phyloP scores from a whole-genome alignment of 2,888 invertebrate species.

The Candidula unifasciata region DNA sequence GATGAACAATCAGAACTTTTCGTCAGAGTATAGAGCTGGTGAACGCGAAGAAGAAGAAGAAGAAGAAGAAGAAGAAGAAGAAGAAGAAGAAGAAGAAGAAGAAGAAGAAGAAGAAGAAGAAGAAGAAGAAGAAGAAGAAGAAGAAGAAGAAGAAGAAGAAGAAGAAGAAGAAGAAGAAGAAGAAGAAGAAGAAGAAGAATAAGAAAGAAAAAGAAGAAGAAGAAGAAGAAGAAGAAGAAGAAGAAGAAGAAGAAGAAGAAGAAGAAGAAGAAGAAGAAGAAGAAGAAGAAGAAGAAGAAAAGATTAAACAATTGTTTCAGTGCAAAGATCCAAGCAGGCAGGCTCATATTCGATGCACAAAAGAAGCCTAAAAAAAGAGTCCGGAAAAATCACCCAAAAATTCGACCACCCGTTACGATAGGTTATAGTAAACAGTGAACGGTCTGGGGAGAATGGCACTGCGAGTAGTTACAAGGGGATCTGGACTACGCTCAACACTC shows the following conservation, averaged over 20 bases:
- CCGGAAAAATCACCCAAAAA: no score
- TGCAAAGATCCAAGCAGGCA: no score
- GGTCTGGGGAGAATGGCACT: no score
- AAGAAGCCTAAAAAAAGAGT: no score
- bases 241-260: constrained; percentile 21
- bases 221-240: constrained; percentile 14
- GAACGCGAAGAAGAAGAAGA: background rate
- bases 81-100: background rate
- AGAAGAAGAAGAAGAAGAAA: constrained; percentile 22
- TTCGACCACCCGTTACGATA: no score
- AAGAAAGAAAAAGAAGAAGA: background rate
- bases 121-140: constrained; percentile 23
- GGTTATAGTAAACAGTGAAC: no score
- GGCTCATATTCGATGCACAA: no score
- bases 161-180: constrained; percentile 10
- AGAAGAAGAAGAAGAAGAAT: background rate
- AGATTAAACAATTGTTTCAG: no score
- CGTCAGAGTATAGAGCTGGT: no score
- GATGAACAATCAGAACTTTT: no score
- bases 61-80: background rate
- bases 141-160: constrained; percentile 7
- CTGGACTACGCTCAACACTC: no score
- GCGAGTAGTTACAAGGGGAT: no score
- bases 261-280: constrained; percentile 21
- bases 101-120: constrained; percentile 8